Evolutionary conservation across 2,113 vertebrate genomes (phyloP), one percentile per base, ranked within the genome.

Genomic region (Deroptyus accipitrinus): DNA sequence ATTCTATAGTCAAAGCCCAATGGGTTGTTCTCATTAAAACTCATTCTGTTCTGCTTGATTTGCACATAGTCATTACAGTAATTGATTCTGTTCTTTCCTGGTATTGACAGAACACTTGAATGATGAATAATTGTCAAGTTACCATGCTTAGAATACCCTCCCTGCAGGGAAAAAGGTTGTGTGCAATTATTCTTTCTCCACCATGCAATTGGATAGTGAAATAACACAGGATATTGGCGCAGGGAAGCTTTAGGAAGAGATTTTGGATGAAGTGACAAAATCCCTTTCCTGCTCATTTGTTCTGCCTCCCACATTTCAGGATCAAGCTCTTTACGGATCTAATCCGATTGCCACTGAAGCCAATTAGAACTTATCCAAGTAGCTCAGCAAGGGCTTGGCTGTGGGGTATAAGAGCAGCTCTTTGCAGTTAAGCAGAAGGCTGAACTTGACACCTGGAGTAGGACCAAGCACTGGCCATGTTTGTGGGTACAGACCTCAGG

Each of bases 41-140:
- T 91, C 13, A 4, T 66, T 91, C 80, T 93, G 52, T 90, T 83
- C 81, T 59, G 75, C 49, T 54, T 52, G 48, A 63, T 90, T n/a
- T 78, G 61, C 55, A 83, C 78, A 17, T 6, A 41, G 25, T 18
- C 83, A 70, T 90, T 72, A 78, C 61, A 74, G 69, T 55, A 78
- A 83, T 88, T 88, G 57, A 18, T 73, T 70, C 88, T 46, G 16
- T 72, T 88, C 72, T 48, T 88, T 62, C 49, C 76, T 31, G n/a
- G 3, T 77, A 88, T 33, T 63, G 88, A 86, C 51, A n/a, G 75
- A 77, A 57, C 83, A 81, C 88, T 80, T 59, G 48, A 42, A 51
- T 55, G n/a, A 90, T 77, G 35, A 92, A 64, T 63, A 77, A 57
- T 42, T 90, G 54, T 55, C 17, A 88, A 61, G 67, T 73, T 63